Conservation (phyloP, 1,140 invertebrate species). For the Himalopsyche phryganea region DNA sequence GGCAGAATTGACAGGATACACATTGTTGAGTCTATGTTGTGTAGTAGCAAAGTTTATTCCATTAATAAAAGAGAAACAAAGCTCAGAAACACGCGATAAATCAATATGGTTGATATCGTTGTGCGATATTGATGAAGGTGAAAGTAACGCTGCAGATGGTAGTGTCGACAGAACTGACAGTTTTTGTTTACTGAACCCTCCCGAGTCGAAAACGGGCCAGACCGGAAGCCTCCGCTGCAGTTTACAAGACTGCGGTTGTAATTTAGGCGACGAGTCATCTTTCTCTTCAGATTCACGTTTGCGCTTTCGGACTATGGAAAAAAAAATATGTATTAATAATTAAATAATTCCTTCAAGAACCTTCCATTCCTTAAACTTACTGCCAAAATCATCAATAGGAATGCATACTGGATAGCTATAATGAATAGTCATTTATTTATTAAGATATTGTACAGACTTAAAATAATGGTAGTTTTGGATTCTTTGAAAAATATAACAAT, state of each 20-base stretch:
- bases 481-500: no score
- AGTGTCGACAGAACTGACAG: background rate
- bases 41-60: background rate
- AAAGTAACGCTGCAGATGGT: background rate
- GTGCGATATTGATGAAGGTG: background rate
- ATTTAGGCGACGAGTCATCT: constrained; percentile 40
- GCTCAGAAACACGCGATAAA: no score
- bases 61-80: no score
- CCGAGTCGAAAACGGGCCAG: constrained; percentile 52
- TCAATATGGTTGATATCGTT: no score
- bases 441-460: no score
- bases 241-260: constrained; percentile 36
- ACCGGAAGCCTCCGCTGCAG: constrained; percentile 45
- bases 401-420: no score
- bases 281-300: constrained; percentile 41
- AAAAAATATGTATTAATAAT: constrained; percentile 7
- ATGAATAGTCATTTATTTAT: no score
- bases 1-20: constrained; percentile 19
- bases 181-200: constrained; percentile 41
- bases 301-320: constrained; percentile 46
- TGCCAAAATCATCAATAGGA: no score
- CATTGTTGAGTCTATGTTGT: constrained; percentile 24
- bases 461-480: no score
- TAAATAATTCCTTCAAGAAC: background rate
- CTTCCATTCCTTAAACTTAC: no score